phyloP scores from a whole-genome alignment of 1,140 invertebrate genomes.

The Helicoverpa zea region DNA sequence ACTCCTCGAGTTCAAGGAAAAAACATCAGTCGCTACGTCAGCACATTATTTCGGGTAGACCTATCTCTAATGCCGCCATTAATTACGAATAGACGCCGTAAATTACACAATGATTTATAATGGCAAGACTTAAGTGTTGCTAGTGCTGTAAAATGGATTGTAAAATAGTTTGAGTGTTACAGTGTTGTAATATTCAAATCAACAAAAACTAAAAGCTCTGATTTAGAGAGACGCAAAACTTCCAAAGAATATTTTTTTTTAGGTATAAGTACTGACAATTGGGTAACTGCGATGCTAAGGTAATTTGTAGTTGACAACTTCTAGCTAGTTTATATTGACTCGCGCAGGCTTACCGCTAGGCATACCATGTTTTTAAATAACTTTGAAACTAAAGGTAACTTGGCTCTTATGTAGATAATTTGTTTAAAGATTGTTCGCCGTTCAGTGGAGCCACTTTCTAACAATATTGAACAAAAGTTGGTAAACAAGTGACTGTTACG shows the following conservation, averaged over 20 bases:
- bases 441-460: conserved; percentile 50
- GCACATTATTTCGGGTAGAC: conserved; percentile 32
- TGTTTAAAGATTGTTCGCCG: conserved; percentile 54
- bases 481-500: conserved; percentile 55
- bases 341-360: neutral
- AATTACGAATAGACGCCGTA: conserved; percentile 21
- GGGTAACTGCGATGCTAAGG: no score
- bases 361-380: conserved; percentile 2
- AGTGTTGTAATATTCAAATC: neutral
- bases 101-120: conserved; percentile 29
- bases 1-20: conserved; percentile 18
- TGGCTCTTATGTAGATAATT: conserved; percentile 50
- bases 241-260: no score
- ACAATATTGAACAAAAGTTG: conserved; percentile 57
- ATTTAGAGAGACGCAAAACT: no score
- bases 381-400: conserved; percentile 42
- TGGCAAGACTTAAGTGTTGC: conserved; percentile 28
- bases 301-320: no score
- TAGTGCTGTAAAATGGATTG: conserved; percentile 1
- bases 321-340: neutral
- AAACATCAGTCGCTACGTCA: conserved; percentile 20
- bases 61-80: neutral
- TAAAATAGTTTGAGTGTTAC: conserved; percentile 19
- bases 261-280: no score
- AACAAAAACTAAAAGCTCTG: conserved; percentile 1